Conservation (phyloP, 2,113 vertebrate genomes). For the Psittacus erithacus region DNA sequence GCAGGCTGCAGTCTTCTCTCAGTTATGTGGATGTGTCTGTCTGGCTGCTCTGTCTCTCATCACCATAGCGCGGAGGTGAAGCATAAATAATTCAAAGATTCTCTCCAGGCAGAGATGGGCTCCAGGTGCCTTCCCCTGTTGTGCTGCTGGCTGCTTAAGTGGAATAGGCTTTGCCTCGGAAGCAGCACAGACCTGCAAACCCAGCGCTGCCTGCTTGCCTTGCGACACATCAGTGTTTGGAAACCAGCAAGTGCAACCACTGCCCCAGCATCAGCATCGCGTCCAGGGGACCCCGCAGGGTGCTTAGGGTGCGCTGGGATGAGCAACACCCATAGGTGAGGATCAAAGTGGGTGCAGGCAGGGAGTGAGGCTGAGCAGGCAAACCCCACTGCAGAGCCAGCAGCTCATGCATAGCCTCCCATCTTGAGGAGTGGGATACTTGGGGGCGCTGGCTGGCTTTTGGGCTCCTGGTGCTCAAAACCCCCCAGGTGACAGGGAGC, state of each 20-base stretch:
- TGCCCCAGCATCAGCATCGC: background rate
- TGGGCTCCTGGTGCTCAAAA: background rate
- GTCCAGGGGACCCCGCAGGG: accelerated
- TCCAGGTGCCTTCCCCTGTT: background rate
- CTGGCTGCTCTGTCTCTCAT: background rate
- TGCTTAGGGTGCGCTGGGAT: background rate
- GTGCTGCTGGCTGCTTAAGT: background rate
- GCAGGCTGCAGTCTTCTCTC: background rate
- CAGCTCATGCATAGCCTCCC: background rate
- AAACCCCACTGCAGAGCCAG: background rate
- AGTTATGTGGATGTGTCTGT: background rate
- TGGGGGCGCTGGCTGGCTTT: background rate
- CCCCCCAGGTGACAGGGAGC: background rate
- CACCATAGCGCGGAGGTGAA: background rate
- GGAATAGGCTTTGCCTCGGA: background rate
- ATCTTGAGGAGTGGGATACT: background rate
- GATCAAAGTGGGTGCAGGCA: background rate
- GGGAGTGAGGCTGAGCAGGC: background rate
- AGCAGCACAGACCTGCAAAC: background rate
- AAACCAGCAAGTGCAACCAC: background rate
- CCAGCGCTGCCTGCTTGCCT: background rate
- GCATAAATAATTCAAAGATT: conserved; percentile 11
- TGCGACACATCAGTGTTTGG: accelerated
- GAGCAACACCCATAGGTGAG: background rate
- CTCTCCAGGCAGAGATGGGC: background rate